These are phyloP conservation scores for Tarsius wallacei DNA, from an alignment of 2,797 vertebrate genomes.

Conservation along the genomic window DNA sequence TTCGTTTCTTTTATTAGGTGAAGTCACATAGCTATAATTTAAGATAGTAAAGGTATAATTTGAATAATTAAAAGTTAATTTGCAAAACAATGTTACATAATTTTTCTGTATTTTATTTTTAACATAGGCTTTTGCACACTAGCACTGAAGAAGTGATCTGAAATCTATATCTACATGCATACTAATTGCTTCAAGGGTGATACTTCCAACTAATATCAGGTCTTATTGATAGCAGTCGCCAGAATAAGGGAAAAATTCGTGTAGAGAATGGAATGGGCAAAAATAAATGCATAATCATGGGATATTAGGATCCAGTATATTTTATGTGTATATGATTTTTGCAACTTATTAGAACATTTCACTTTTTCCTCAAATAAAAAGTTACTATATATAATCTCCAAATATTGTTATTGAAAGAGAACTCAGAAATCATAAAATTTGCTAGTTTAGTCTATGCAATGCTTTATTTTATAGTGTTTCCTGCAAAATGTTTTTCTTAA, in stretches of 20 bases:
- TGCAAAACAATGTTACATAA: constrained; percentile 76
- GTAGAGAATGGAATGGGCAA: constrained; percentile 58
- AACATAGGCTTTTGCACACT: constrained; percentile 62
- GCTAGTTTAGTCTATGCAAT: neutral
- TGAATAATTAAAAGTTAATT: constrained; percentile 87
- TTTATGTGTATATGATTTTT: constrained; percentile 34
- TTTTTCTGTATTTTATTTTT: constrained; percentile 71
- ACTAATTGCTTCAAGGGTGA: constrained; percentile 73
- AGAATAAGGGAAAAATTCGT: constrained; percentile 60
- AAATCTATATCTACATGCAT: constrained; percentile 65
- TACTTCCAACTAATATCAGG: neutral
- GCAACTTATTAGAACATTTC: constrained; percentile 51
- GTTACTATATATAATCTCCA: neutral
- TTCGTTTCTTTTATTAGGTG: constrained; percentile 89
- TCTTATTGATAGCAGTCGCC: constrained; percentile 46
- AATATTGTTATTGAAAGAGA: neutral
- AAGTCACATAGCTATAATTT: constrained; percentile 87
- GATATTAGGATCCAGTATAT: constrained; percentile 9
- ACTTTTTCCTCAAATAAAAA: constrained; percentile 50
- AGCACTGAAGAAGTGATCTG: constrained; percentile 7
- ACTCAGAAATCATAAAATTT: neutral
- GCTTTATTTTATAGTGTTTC: neutral
- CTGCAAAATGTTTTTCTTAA: neutral
- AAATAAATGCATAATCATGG: constrained; percentile 18
- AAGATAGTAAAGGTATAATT: constrained; percentile 77